Base-by-base conservation (phyloP, 2,888 invertebrate species). In the Pecten maximus region DNA sequence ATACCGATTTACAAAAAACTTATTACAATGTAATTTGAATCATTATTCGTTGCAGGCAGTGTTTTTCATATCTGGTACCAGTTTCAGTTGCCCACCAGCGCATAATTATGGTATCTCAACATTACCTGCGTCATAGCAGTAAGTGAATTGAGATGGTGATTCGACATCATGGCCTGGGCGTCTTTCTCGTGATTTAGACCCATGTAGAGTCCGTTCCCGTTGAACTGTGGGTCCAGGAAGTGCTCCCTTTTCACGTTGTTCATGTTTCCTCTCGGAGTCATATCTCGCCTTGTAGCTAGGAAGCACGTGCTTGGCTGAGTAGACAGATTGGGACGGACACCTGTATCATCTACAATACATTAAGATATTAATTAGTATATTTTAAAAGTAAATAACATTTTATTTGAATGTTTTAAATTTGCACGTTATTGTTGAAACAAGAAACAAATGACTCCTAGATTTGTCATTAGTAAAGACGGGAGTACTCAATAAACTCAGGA, bases 271-370 rank as follows among this genome's bases (percentile, higher is more conserved):
- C 92, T 90, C 12, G 92, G 40, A 12, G 89, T 90, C 35, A 40
- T 91, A 23, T 91, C 89, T 3, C 87, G 86, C 6, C 94, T 91
- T 87, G 94, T 95, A 88, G 95, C 96, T 28, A 96, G 94, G 88
- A 96, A 96, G 89, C 96, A 96, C 19, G 96, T 96, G 74, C 96
- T 95, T 2, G 96, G 95, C 2, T 95, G 94, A 28, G 94, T 94
- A 40, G 95, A 94, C 10, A 96, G 92, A 60, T 94, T 95, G 2
- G 95, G 95, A 15, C 95, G 93, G 10, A 93, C 89, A 3, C 95
- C 95, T 0, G 91, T 93, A 87, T 95, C 95, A 89, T 96, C 96
- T 96, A 91, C 2, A 91, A 93, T 19, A 87, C 40, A 54, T 8
- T 16, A 48, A 19, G 12, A 4, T 40, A 40, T 0, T 44, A 40